phyloP scores from a whole-genome alignment of 37 sponge, comb jelly and placozoan species.

The Chondrilla cf. caribensis region DNA sequence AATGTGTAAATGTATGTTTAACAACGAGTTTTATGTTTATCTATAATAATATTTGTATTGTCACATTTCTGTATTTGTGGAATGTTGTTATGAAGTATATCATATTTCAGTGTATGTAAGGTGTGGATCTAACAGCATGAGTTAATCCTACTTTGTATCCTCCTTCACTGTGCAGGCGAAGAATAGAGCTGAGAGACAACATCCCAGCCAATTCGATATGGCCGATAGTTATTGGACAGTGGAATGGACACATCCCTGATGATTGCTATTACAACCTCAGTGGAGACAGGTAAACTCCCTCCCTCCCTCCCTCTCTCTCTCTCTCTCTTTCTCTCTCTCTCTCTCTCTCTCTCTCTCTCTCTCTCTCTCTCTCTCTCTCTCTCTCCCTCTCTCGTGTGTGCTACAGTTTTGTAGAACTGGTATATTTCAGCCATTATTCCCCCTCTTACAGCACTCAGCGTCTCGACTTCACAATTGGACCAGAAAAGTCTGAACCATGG shows the following conservation, averaged over 20 bases:
- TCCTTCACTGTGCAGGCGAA: not conserved
- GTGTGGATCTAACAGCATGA: too few species aligned
- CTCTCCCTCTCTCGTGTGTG: not conserved
- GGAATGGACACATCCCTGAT: constrained; percentile 9
- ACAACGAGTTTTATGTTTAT: too few species aligned
- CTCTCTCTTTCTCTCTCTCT: not conserved
- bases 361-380: not conserved
- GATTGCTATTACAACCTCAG: constrained; percentile 4
- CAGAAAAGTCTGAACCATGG: not conserved
- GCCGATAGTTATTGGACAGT: not conserved
- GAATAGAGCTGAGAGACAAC: not conserved
- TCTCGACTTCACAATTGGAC: not conserved
- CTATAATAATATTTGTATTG: too few species aligned
- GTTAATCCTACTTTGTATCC: too few species aligned
- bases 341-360: not conserved
- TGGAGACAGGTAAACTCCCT: not conserved
- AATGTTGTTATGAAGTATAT: too few species aligned
- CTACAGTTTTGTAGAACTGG: not conserved
- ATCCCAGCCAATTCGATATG: constrained; percentile 1
- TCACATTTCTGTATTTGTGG: too few species aligned
- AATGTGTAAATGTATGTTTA: too few species aligned
- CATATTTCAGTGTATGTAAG: too few species aligned
- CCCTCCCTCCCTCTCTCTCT: not conserved
- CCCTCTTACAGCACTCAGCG: not conserved
- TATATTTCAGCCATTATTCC: not conserved